phyloP scores from a whole-genome alignment of 2,888 invertebrate species.

The Parnassius apollo region DNA sequence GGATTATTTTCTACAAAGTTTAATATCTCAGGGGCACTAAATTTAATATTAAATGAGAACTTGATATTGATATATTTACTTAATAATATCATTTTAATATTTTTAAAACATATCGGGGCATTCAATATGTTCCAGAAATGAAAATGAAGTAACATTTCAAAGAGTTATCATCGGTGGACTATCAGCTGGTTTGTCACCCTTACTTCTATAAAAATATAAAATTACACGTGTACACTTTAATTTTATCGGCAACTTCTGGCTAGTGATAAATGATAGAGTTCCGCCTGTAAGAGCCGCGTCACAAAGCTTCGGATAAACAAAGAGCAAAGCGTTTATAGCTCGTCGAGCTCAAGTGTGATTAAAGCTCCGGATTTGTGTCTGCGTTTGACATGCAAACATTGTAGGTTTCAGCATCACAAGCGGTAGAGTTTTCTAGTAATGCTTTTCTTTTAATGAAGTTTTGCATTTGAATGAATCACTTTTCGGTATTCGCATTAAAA shows the following conservation, averaged over 20 bases:
- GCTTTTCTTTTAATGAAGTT: constrained; percentile 7
- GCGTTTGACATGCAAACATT: constrained; percentile 43
- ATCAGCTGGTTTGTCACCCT: too few relatives aligned
- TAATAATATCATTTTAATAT: too few relatives aligned
- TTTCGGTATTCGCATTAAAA: background rate
- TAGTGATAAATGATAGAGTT: constrained; percentile 15
- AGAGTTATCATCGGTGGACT: too few relatives aligned
- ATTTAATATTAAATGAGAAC: too few relatives aligned
- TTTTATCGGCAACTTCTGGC: background rate
- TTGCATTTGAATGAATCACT: constrained; percentile 3
- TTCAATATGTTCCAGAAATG: too few relatives aligned
- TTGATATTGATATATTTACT: too few relatives aligned
- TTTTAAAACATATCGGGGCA: too few relatives aligned
- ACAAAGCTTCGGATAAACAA: constrained; percentile 31
- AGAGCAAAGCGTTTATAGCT: constrained; percentile 32
- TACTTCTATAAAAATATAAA: too few relatives aligned
- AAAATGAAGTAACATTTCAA: too few relatives aligned
- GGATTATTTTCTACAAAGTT: too few relatives aligned
- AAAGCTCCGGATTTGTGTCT: constrained; percentile 36
- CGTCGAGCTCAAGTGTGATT: constrained; percentile 35
- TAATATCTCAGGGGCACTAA: too few relatives aligned
- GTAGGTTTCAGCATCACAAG: constrained; percentile 20
- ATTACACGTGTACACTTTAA: too few relatives aligned
- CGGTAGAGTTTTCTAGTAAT: constrained; percentile 14
- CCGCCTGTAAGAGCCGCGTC: constrained; percentile 17